A percentile compares a stretch with the other conserved stretches of the same genome.
Conservation (phyloP, 2,113 vertebrate species). For the Colistium nudipinnis region DNA sequence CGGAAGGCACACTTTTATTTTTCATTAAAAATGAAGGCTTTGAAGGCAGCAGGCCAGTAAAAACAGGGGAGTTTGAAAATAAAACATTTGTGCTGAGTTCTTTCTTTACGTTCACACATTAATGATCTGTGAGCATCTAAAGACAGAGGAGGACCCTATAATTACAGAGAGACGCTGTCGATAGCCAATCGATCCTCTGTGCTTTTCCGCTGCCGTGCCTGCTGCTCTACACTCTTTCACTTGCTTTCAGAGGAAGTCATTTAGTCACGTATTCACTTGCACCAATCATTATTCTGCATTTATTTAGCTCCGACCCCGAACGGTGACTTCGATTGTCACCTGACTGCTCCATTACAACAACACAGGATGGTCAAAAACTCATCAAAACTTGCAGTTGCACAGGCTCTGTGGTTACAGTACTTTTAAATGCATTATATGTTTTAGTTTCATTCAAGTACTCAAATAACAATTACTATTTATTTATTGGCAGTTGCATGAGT, state of each 20-base stretch:
- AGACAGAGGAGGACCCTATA: slow-evolving; percentile 36
- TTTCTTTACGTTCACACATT: slow-evolving; percentile 16
- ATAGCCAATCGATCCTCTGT: slow-evolving; percentile 58
- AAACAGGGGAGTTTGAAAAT: slow-evolving; percentile 8
- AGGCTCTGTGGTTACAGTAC: neutral
- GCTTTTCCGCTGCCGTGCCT: slow-evolving; percentile 26
- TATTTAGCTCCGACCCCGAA: slow-evolving; percentile 10
- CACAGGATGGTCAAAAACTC: neutral
- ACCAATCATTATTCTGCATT: slow-evolving; percentile 28
- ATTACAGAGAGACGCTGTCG: slow-evolving; percentile 57
- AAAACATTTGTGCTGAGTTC: slow-evolving; percentile 16
- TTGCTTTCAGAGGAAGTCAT: slow-evolving; percentile 38
- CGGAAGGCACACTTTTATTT: neutral
- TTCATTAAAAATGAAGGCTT: neutral
- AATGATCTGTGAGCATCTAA: slow-evolving; percentile 29
- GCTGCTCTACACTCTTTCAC: slow-evolving; percentile 15
- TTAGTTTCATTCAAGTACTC: neutral
- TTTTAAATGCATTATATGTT: neutral
- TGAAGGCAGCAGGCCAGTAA: neutral
- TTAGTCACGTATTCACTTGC: slow-evolving; percentile 17
- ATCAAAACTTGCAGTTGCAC: too few relatives aligned
- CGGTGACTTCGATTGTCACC: neutral
- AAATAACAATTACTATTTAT: neutral
- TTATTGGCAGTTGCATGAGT: neutral
- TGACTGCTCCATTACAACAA: neutral